Conservation (phyloP, 2,888 invertebrate genomes). For the Ernsta delagoae region DNA sequence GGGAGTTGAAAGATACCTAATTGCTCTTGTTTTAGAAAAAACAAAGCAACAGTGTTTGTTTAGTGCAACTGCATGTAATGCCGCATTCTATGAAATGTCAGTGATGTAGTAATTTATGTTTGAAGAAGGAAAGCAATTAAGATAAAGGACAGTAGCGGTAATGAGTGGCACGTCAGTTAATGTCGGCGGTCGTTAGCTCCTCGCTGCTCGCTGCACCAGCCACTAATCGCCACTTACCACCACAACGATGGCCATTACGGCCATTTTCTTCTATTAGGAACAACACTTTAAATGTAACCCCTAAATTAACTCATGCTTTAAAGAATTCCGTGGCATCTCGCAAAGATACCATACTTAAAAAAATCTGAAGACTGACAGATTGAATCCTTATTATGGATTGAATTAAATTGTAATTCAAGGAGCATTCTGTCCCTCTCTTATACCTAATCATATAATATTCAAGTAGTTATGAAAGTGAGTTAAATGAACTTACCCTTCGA, state of each 20-base stretch:
- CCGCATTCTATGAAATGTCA: slow-evolving; percentile 3
- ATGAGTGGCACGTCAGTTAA: slow-evolving; percentile 40
- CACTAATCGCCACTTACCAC: slow-evolving; percentile 29
- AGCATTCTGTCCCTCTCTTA: too few relatives aligned
- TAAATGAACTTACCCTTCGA: slow-evolving; percentile 63
- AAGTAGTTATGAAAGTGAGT: neutral
- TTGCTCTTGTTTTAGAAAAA: too few relatives aligned
- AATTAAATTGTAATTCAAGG: too few relatives aligned
- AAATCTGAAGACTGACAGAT: too few relatives aligned
- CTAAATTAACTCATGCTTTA: too few relatives aligned
- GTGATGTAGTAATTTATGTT: slow-evolving; percentile 24
- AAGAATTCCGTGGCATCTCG: too few relatives aligned
- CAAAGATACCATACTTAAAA: too few relatives aligned
- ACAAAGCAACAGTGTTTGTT: too few relatives aligned
- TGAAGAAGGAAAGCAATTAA: slow-evolving; percentile 32
- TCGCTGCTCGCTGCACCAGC: neutral
- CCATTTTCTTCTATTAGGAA: neutral
- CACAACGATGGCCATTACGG: slow-evolving; percentile 1
- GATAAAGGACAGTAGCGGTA: slow-evolving; percentile 33
- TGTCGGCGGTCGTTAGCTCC: slow-evolving; percentile 36
- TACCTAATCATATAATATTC: too few relatives aligned
- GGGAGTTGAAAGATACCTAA: too few relatives aligned
- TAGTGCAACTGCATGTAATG: neutral
- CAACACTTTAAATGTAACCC: slow-evolving; percentile 19
- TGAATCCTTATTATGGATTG: too few relatives aligned